Evolutionary conservation across 2,113 vertebrate genomes (phyloP).

Genomic region (Tachysurus vachellii): DNA sequence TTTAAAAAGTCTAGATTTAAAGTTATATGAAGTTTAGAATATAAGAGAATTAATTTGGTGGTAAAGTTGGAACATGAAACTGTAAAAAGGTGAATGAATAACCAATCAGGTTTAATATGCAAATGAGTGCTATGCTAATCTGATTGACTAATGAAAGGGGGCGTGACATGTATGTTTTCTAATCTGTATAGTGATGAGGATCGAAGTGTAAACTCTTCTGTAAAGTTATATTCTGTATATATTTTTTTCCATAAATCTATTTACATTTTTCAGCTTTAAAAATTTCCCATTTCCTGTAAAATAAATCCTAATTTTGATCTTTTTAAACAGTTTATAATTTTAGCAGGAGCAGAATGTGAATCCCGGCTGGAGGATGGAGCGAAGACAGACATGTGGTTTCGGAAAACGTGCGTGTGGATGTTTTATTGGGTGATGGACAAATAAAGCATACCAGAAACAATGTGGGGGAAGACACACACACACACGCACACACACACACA

Average conservation of each 20-base stretch:
- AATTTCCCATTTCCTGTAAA: background rate
- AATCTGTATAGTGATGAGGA: background rate
- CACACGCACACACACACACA: slow-evolving; percentile 44
- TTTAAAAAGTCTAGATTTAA: background rate
- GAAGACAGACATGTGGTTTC: slow-evolving; percentile 40
- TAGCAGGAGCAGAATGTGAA: background rate
- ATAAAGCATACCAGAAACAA: slow-evolving; percentile 69
- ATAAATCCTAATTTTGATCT: background rate
- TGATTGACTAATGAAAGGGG: background rate
- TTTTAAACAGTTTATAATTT: background rate
- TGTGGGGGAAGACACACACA: slow-evolving; percentile 61
- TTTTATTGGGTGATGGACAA: slow-evolving; percentile 74
- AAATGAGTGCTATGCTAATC: background rate
- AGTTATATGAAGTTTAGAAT: background rate
- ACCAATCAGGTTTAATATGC: slow-evolving; percentile 2
- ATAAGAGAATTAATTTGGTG: background rate
- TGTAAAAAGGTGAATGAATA: too few relatives aligned
- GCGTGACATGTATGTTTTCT: background rate
- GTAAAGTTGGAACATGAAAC: background rate
- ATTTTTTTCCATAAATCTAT: background rate
- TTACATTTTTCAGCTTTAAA: background rate
- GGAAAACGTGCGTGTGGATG: slow-evolving; percentile 42
- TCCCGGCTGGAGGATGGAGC: background rate
- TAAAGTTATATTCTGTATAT: background rate
- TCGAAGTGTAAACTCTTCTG: background rate